Conservation (phyloP, 2,797 vertebrate genomes). For the Caiman crocodilus region DNA sequence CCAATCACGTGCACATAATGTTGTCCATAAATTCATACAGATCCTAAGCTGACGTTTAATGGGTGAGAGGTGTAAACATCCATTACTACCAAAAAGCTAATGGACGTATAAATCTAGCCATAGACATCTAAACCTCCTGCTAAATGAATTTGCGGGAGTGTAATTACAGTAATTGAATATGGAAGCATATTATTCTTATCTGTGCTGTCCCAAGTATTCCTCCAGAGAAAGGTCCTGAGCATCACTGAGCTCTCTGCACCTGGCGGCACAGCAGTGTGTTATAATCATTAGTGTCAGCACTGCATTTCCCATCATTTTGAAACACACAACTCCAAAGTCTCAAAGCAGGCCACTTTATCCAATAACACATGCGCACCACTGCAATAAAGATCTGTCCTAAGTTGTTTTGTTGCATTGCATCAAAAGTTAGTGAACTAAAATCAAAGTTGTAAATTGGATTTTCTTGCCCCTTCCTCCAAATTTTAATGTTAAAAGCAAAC, state of each 20-base stretch:
- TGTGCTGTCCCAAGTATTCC: rapidly evolving
- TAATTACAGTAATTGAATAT: neutral
- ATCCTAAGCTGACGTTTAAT: neutral
- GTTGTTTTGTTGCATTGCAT: rapidly evolving
- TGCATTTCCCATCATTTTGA: neutral
- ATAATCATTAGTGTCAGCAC: rapidly evolving
- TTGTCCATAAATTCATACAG: conserved; percentile 13
- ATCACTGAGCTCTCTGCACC: neutral
- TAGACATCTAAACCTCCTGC: neutral
- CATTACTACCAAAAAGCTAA: neutral
- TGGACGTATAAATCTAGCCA: neutral
- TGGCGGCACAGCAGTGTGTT: neutral
- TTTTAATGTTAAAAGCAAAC: neutral
- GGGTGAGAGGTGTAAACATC: conserved; percentile 4
- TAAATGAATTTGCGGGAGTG: neutral
- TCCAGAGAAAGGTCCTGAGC: neutral
- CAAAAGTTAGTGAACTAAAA: neutral
- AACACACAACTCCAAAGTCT: neutral
- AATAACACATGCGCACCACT: rapidly evolving
- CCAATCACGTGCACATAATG: neutral
- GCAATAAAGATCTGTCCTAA: rapidly evolving
- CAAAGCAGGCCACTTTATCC: rapidly evolving
- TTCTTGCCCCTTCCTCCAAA: neutral
- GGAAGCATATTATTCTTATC: neutral
- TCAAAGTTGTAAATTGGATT: neutral